Conservation (phyloP, 1,140 invertebrate species). For the Schlechtendalia chinensis region DNA sequence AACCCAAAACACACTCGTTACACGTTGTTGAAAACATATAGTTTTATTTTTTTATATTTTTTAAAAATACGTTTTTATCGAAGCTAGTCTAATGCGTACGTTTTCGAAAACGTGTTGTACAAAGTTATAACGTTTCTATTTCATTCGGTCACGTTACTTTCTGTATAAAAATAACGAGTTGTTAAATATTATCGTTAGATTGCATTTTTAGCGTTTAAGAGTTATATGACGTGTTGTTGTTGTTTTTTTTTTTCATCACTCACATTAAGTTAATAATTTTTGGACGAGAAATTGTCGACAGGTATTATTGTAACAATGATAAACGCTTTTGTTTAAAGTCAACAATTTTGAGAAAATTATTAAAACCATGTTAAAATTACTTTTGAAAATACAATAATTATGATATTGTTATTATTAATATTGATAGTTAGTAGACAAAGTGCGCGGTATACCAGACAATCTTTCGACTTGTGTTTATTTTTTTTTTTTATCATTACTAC, state of each 20-base stretch:
- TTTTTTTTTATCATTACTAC: no score
- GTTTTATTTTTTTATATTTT: constrained; percentile 43
- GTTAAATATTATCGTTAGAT: constrained; percentile 32
- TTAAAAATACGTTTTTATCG: not conserved
- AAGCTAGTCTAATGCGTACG: not conserved
- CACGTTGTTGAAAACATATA: constrained; percentile 16
- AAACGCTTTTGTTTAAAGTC: not conserved
- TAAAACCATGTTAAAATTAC: no score
- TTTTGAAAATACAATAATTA: no score
- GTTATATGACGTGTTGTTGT: not conserved
- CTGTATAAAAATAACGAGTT: constrained; percentile 2
- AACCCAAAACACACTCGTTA: no score
- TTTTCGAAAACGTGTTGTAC: constrained; percentile 23
- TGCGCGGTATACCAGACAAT: constrained; percentile 31
- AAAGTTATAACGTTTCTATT: constrained; percentile 1
- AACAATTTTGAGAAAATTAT: not conserved
- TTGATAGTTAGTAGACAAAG: not conserved
- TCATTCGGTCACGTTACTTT: not conserved
- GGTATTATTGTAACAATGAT: not conserved
- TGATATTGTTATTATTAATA: no score
- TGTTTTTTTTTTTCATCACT: constrained; percentile 2
- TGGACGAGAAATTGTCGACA: not conserved
- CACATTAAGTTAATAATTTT: not conserved
- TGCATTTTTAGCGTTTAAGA: constrained; percentile 19
- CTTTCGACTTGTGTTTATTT: not conserved